Evolutionary conservation across 2,888 invertebrate genomes (phyloP), one percentile per base, ranked within the genome.

Genomic region (Gisinianus flammeolus): DNA sequence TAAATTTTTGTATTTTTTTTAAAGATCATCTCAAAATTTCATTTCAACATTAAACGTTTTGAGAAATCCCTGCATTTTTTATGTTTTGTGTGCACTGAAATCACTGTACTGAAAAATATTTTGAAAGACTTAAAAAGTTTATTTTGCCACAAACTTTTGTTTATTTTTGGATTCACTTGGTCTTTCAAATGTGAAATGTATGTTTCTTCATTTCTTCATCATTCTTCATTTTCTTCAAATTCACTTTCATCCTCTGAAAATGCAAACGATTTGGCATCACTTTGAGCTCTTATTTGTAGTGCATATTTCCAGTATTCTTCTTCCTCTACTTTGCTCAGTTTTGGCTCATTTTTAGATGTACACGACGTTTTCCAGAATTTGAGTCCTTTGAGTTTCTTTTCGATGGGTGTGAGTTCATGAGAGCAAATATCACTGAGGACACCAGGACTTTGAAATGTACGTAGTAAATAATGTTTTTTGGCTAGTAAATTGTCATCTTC

Each of bases 361-460:
- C 0, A 1, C 19, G 31, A 26, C 8, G 28, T 22, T 10, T 31
- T 26, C 33, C 56, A 72, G 30, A 72, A 72, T 58, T 72, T 72
- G 8, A 73, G 12, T 2, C 33, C 30, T 35, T 62, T 73, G 4
- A 73, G 26, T 31, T 73, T 31, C n/a, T 73, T 72, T 35, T 78
- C 78, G 1, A 30, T 24, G 2, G 62, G 62, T 2, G 78, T 78
- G 10, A 73, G 44, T 16, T 67, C 67, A 56, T 58, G 56, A 24
- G 74, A 22, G n/a, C 35, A 67, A 58, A 73, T 56, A 35, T 78
- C 74, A 58, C 78, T 78, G 30, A 73, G 58, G 12, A 78, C 74
- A n/a, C 78, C 78, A 19, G 78, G 78, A n/a, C 52, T 28, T 44
- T 68, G 73, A 24, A 26, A 28, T 3, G 78, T 78, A 12, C 78